Base-by-base conservation (phyloP, 1,140 invertebrate species). In the Amphibalanus amphitrite region DNA sequence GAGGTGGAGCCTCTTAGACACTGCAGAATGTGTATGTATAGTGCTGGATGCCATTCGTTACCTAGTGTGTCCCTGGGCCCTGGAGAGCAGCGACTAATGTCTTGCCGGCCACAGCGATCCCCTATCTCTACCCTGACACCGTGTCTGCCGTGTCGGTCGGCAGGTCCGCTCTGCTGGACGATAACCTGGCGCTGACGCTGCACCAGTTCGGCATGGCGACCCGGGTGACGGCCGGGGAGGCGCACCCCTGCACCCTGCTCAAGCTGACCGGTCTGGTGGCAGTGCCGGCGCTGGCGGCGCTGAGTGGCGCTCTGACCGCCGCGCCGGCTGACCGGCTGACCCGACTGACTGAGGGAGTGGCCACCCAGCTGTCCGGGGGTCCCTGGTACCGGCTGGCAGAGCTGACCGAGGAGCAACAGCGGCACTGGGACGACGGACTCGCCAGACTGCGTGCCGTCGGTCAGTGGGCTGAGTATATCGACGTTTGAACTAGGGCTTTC, bases 231-330 rank as follows among this genome's bases (percentile, higher is more conserved):
- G 74, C 75, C 64, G 71, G 69, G 0, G 72, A 73, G 0, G 75
- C 78, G 3, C 75, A 77, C 23, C 73, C 73, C 64, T 69, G 72
- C 29, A 72, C 71, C 3, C 79, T 80, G 73, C 74, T 78, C 0
- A 81, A 81, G 73, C 71, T 77, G 4, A 79, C 79, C 20, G 78
- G 78, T 15, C 70, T 79, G 29, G 75, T 80, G 29, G 76, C 79
- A 6, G 74, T 78, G 29, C 72, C 75, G 33, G 71, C 76, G n/a
- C 71, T 80, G 74, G 79, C 80, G 75, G 72, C 69, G 65, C 28
- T 38, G 67, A 72, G 69, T n/a, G 29, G 69, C 4, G n/a, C 69
- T 26, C 69, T 69, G 33, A n/a, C 69, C 0, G n/a, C 69, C 26
- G n/a, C n/a, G n/a, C 33, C 69, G 4, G 29, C 33, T 69, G 33